Evolutionary conservation across 2,113 vertebrate species (phyloP).

Genomic region (Dolichotis patagonum): DNA sequence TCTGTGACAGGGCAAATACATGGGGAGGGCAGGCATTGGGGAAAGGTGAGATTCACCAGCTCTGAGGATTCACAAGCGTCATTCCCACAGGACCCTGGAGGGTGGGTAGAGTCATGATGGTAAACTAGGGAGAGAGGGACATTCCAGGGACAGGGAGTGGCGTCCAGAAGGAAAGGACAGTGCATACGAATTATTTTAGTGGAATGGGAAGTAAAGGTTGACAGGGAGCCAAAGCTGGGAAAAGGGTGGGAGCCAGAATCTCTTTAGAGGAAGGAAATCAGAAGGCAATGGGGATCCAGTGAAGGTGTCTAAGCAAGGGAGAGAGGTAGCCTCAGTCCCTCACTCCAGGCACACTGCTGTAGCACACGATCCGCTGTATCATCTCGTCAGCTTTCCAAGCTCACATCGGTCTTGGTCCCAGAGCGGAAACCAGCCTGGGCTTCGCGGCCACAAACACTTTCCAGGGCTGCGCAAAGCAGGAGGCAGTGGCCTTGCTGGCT

Average conservation of each 20-base stretch:
- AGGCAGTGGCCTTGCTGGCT: background rate
- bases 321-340: background rate
- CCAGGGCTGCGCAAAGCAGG: background rate
- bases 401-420: background rate
- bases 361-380: fast-evolving
- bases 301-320: background rate
- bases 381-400: background rate
- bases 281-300: background rate
- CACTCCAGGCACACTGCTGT: too few species aligned
- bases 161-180: background rate
- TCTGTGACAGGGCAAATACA: background rate
- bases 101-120: background rate
- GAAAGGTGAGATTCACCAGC: too few species aligned
- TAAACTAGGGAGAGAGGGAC: background rate
- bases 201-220: background rate
- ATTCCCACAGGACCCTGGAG: background rate
- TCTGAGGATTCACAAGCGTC: fast-evolving
- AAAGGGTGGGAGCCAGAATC: background rate
- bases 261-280: background rate
- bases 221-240: background rate
- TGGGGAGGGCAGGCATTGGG: background rate
- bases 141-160: too few species aligned
- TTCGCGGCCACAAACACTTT: background rate
- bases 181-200: too few species aligned
- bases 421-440: background rate